phyloP scores from a whole-genome alignment of 1,140 invertebrate species.

The Epicauta chinensis region DNA sequence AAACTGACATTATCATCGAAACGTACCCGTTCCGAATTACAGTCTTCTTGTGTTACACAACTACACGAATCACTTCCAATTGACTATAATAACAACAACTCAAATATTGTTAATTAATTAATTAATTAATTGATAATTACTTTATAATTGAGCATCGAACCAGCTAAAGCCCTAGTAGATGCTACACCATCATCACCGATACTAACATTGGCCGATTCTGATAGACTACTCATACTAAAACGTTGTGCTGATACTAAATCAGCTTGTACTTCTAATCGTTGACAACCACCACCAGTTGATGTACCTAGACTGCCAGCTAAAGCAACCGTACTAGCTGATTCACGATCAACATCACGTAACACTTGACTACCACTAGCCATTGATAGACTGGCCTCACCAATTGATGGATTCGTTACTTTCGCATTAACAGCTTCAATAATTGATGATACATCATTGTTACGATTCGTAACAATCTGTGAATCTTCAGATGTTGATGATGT shows the following conservation, averaged over 20 bases:
- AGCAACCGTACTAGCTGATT: constrained; percentile 69
- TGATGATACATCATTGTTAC: constrained; percentile 48
- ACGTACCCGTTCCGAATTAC: constrained; percentile 51
- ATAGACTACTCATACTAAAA: constrained; percentile 64
- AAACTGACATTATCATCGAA: constrained; percentile 51
- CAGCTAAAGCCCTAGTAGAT: constrained; percentile 69
- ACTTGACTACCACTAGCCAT: constrained; percentile 68
- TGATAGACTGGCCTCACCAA: constrained; percentile 71
- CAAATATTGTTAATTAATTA: no score
- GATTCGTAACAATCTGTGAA: constrained; percentile 65
- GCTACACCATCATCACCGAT: constrained; percentile 56
- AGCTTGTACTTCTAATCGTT: constrained; percentile 65
- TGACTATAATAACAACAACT: constrained; percentile 21
- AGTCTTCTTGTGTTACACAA: constrained; percentile 48
- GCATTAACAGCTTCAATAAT: constrained; percentile 54
- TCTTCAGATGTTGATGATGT: constrained; percentile 51
- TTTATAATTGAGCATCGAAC: constrained; percentile 69
- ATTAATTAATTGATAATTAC: constrained; percentile 35
- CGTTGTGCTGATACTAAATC: constrained; percentile 66
- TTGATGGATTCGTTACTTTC: constrained; percentile 64
- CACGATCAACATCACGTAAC: constrained; percentile 53
- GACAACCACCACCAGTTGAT: constrained; percentile 9
- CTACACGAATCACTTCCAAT: constrained; percentile 38
- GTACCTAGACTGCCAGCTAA: constrained; percentile 68
- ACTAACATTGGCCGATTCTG: constrained; percentile 50